phyloP scores from a whole-genome alignment of 2,888 invertebrate genomes.

The Sycophila texana region DNA sequence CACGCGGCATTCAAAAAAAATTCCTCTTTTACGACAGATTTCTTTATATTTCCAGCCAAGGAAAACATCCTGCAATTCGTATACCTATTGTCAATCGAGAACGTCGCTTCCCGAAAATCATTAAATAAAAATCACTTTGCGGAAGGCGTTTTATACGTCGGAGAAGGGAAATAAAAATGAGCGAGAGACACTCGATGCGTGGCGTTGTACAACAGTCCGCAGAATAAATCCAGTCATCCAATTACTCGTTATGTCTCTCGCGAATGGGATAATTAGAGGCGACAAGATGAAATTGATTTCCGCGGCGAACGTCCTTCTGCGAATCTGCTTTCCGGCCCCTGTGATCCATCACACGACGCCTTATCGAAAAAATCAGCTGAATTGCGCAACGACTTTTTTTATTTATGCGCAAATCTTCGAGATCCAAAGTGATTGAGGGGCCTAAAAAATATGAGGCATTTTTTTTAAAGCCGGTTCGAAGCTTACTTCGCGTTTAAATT shows the following conservation, averaged over 20 bases:
- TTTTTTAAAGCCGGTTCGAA: too few relatives aligned
- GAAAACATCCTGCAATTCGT: background rate
- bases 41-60: background rate
- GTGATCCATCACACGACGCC: background rate
- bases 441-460: too few relatives aligned
- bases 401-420: too few relatives aligned
- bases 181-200: slow-evolving; percentile 2
- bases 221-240: slow-evolving; percentile 37
- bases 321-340: slow-evolving; percentile 17
- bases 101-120: slow-evolving; percentile 41
- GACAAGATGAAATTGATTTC: slow-evolving; percentile 46
- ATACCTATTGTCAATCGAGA: background rate
- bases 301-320: slow-evolving; percentile 18
- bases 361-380: background rate
- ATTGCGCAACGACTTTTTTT: background rate
- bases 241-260: slow-evolving; percentile 24
- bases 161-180: slow-evolving; percentile 17
- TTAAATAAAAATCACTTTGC: slow-evolving; percentile 52
- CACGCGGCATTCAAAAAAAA: too few relatives aligned
- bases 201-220: slow-evolving; percentile 13
- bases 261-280: slow-evolving; percentile 37
- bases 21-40: too few relatives aligned
- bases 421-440: too few relatives aligned
- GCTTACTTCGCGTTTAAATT: too few relatives aligned
- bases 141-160: slow-evolving; percentile 39